These are phyloP conservation scores for Conomelus anceps DNA, from an alignment of 2,888 invertebrate genomes.

Conservation along the genomic window DNA sequence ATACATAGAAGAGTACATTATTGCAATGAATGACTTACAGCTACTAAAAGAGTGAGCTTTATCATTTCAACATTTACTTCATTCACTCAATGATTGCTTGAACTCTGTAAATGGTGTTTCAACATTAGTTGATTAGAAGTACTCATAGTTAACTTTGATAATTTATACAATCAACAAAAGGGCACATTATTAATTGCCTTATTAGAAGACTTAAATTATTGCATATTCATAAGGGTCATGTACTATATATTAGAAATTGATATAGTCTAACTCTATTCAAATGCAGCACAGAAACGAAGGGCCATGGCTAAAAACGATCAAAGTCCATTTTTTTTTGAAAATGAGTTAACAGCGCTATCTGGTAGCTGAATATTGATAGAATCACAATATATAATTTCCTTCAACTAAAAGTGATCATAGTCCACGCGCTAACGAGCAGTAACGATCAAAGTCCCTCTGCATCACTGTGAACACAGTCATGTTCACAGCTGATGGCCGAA, in stretches of 20 bases:
- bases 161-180: background rate
- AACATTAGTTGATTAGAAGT: background rate
- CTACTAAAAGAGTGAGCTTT: background rate
- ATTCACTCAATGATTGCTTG: background rate
- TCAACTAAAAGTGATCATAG: background rate
- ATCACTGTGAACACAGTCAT: background rate
- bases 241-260: too few species aligned
- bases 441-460: conserved; percentile 9
- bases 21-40: background rate
- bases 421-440: conserved; percentile 2
- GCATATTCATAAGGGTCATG: too few species aligned
- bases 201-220: too few species aligned
- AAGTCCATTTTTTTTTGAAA: conserved; percentile 9
- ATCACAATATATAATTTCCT: background rate
- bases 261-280: background rate
- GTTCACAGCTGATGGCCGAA: background rate
- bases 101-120: background rate
- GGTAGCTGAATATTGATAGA: conserved; percentile 10
- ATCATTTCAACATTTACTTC: background rate
- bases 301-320: conserved; percentile 3
- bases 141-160: background rate
- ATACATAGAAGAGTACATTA: background rate
- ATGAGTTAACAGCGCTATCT: conserved; percentile 6
- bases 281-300: too few species aligned
- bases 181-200: too few species aligned